Base-by-base conservation (phyloP, 1,140 invertebrate genomes). In the Drosophila suzukii region DNA sequence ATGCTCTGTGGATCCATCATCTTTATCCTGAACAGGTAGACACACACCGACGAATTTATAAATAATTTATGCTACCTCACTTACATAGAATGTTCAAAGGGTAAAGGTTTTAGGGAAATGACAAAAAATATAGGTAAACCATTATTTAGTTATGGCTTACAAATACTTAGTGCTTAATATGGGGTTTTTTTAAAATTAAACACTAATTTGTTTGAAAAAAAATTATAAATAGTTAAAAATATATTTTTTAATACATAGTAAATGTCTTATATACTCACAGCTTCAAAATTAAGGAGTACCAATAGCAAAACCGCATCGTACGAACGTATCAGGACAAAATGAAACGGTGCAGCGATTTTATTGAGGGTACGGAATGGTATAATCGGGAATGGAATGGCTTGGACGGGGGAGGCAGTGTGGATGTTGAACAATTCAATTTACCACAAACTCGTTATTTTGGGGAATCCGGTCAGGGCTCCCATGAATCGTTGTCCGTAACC, bases 371-470 rank as follows among this genome's bases (percentile, higher is more conserved):
- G 36, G 65, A 30, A 41, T 43, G 63, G 47, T 27, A 49, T 30
- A n/a, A 49, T 49, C 47, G 44, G 11, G 20, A 7, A 13, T 13
- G 36, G 36, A 38, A 10, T 39, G 55, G 55, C 24, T 27, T 27
- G 27, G 27, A 13, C 11, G 12, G 27, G 11, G 38, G 15, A 3
- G 41, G 20, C 44, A 36, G 57, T 62, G 73, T 66, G 73, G 41
- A 70, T 60, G 74, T 77, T 68, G 54, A 77, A 77, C 74, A 77
- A 77, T 77, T 77, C 74, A 77, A 77, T 77, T 77, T 77, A 77
- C 74, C 74, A 77, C 74, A 77, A 77, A 76, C 74, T 77, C 74
- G 74, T 77, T 77, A 77, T 77, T 77, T 77, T 77, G 62, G 73
- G 49, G 49, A 67, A 57, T 58, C 57, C 49, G 47, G 50, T 46